Base-by-base conservation (phyloP, 2,797 vertebrate genomes). In the Danio kyathit region DNA sequence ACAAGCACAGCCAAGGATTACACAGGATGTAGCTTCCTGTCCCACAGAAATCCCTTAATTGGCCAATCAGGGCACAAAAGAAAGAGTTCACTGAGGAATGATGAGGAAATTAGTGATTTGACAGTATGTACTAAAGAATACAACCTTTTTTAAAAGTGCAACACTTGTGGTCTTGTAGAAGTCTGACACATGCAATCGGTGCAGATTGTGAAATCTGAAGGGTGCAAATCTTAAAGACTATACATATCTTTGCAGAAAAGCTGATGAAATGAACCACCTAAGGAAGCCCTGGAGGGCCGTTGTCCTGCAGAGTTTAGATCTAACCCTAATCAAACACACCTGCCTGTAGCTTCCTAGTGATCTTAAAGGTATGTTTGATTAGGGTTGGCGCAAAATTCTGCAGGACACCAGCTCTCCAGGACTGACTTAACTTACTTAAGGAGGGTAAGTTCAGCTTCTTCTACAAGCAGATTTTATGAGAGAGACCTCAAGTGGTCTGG, bases 401-500 rank as follows among this genome's bases (percentile, higher is more conserved):
- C 29, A 29, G 29, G 3, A 29, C 29, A 29, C 29, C 29, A 29
- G 29, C 29, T 29, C 29, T 29, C 29, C 3, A 29, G 29, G 1
- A 29, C 29, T 29, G n/a, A n/a, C n/a, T n/a, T n/a, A n/a, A n/a
- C n/a, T n/a, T n/a, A n/a, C n/a, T n/a, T n/a, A n/a, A 29, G 29
- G 29, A 29, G n/a, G n/a, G n/a, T n/a, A n/a, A 29, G 8, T 74
- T 9, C 3, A 4, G 1, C 60, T 52, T 44, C 21, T 41, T 49
- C 19, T 66, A 56, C 57, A 78, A 17, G 19, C 14, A 69, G 19
- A 57, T 59, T 57, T 59, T 69, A 69, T 69, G 21, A 59, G 52
- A 60, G 41, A 57, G 51, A 66, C 74, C 76, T 43, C 21, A 57
- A 78, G 21, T 69, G 65, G 52, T 65, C 76, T 40, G 52, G 44